Conservation (phyloP, 1,140 invertebrate genomes). For the Oryctes rhinoceros region DNA sequence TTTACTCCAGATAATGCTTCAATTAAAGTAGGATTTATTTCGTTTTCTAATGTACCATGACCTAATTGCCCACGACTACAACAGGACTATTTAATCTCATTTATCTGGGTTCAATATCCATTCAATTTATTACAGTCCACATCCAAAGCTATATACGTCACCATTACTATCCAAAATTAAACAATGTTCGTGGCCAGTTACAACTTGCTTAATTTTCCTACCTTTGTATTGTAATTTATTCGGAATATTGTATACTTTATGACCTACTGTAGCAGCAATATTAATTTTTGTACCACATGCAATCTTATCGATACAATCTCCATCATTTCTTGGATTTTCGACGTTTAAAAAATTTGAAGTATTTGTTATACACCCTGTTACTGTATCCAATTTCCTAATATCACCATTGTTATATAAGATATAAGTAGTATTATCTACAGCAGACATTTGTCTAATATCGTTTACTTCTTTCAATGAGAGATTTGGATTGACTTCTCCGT, state of each 20-base stretch:
- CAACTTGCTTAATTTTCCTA: slow-evolving; percentile 69
- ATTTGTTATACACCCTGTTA: slow-evolving; percentile 21
- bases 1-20: slow-evolving; percentile 78
- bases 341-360: slow-evolving; percentile 37
- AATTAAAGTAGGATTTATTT: slow-evolving; percentile 70
- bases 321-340: slow-evolving; percentile 44
- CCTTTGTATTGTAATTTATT: slow-evolving; percentile 65
- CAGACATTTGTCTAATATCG: slow-evolving; percentile 43
- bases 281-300: slow-evolving; percentile 61
- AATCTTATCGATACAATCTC: slow-evolving; percentile 58
- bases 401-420: slow-evolving; percentile 39
- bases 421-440: slow-evolving; percentile 48
- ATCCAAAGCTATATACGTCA: slow-evolving; percentile 80
- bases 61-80: slow-evolving; percentile 85
- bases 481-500: slow-evolving; percentile 10
- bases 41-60: slow-evolving; percentile 72
- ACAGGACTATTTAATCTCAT: not conserved
- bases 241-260: slow-evolving; percentile 69
- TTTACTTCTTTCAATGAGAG: not conserved
- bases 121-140: slow-evolving; percentile 72
- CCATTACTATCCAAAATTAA: slow-evolving; percentile 76
- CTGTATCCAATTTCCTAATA: slow-evolving; percentile 45
- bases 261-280: slow-evolving; percentile 63
- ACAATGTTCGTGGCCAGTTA: slow-evolving; percentile 82
- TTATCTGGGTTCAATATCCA: not conserved